Conservation (phyloP, 2,888 invertebrate species). For the Eucriotettix oculatus region DNA sequence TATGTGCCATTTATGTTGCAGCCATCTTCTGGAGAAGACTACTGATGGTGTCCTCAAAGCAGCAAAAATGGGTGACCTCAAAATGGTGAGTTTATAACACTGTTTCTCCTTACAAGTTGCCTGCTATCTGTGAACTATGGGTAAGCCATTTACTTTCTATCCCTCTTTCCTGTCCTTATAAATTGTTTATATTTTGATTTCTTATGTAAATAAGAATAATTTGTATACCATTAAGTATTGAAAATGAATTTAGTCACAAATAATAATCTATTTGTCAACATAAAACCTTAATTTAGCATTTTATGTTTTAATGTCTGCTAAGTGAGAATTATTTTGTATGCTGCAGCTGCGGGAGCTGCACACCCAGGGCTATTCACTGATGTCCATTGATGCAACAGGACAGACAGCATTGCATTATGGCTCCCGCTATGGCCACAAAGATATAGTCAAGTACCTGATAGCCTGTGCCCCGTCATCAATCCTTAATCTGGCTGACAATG, state of each 20-base stretch:
- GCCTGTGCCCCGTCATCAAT: conserved; percentile 68
- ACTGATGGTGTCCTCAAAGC: conserved; percentile 68
- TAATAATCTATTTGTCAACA: not conserved
- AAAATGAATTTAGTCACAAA: not conserved
- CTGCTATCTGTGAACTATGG: no score
- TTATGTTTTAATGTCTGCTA: not conserved
- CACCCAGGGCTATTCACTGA: conserved; percentile 63
- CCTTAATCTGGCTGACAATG: conserved; percentile 74
- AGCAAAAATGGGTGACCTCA: conserved; percentile 66
- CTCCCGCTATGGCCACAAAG: conserved; percentile 73
- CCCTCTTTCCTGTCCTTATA: no score
- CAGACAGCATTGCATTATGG: conserved; percentile 85
- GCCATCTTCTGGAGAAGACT: conserved; percentile 59
- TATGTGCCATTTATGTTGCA: conserved; percentile 13
- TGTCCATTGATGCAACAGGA: conserved; percentile 66
- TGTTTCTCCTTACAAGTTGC: no score
- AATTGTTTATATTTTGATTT: not conserved
- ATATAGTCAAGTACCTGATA: conserved; percentile 76
- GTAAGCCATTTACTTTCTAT: no score
- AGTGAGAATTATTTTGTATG: not conserved
- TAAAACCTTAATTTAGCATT: not conserved
- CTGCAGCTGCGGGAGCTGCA: conserved; percentile 66
- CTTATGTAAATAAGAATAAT: not conserved
- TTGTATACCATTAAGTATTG: no score
- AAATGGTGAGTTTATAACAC: conserved; percentile 37